Evolutionary conservation across 2,797 vertebrate genomes (phyloP), one percentile per base, ranked within the genome.

Genomic region (Ciconia nigra): DNA sequence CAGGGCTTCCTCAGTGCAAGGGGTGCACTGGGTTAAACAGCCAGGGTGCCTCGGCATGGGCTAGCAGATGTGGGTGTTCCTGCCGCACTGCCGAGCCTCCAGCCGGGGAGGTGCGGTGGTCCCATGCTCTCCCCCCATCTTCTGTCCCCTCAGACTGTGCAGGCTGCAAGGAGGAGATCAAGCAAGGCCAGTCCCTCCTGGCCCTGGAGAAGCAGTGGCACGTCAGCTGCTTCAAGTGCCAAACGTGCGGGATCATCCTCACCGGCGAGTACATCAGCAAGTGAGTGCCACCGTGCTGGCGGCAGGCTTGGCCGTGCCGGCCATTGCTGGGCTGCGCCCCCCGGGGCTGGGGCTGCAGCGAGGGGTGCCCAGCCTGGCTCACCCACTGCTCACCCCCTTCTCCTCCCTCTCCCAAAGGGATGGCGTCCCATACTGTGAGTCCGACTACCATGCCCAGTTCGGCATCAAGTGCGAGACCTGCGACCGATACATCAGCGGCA

Each of bases 261-360:
- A 99, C 99, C 0, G 99, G 99, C 93, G 99, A 99, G 96, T 99
- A 99, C 98, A 99, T 99, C 98, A 99, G 99, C 99, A 99, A 99
- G 99, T 99, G 96, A 98, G 99, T 98, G 51, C 26, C 65, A 9
- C 28, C 2, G 0, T 0, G 7, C 86, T 7, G 37, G 83, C 8
- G 0, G 11, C 71, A 4, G 21, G 70, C 70, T 26, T 29, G 65
- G 65, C 42, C 1, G 0, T 51, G 37, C 46, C 7, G 10, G n/a
- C 57, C 52, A 0, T 1, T 2, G 5, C 61, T 2, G 15, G 52
- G 86, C 80, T 57, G 37, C 3, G 9, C 20, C 52, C 61, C 31
- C 5, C 0, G 2, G 35, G 49, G 14, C 54, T 15, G 47, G 49
- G 70, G 29, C 15, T 26, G 72, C 13, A 57, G 37, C 0, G 0